Conservation (phyloP, 2,888 invertebrate species). For the Nasonovia ribisnigri region DNA sequence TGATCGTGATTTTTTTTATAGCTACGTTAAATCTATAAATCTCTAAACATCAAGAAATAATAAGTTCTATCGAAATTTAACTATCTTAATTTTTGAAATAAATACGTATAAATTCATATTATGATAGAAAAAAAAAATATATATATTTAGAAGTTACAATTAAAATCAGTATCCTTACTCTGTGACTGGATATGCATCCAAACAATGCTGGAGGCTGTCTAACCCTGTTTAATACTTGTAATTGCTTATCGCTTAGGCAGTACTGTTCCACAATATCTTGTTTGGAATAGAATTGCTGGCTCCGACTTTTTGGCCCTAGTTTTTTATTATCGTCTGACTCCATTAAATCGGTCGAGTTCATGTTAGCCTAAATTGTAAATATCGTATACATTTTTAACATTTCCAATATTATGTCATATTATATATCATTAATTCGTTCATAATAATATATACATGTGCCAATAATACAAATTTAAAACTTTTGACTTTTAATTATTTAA, state of each 20-base stretch:
- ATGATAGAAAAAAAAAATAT: background rate
- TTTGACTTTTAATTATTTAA: background rate
- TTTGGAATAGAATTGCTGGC: slow-evolving; percentile 80
- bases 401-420: background rate
- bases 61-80: background rate
- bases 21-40: background rate
- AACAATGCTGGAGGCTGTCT: slow-evolving; percentile 78
- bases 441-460: background rate
- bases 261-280: slow-evolving; percentile 93
- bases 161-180: slow-evolving; percentile 67
- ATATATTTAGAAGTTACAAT: background rate
- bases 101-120: background rate
- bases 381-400: background rate
- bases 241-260: slow-evolving; percentile 91
- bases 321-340: slow-evolving; percentile 60
- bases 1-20: background rate
- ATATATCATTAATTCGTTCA: background rate
- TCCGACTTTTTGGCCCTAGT: slow-evolving; percentile 67
- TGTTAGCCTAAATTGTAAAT: slow-evolving; percentile 46
- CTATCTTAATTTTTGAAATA: background rate
- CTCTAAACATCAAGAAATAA: background rate
- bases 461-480: background rate
- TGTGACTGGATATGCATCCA: slow-evolving; percentile 81
- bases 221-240: slow-evolving; percentile 82
- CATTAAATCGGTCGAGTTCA: slow-evolving; percentile 55